These are phyloP conservation scores for Lampris megalopsis DNA, from an alignment of 2,113 vertebrate species.

Conservation along the genomic window DNA sequence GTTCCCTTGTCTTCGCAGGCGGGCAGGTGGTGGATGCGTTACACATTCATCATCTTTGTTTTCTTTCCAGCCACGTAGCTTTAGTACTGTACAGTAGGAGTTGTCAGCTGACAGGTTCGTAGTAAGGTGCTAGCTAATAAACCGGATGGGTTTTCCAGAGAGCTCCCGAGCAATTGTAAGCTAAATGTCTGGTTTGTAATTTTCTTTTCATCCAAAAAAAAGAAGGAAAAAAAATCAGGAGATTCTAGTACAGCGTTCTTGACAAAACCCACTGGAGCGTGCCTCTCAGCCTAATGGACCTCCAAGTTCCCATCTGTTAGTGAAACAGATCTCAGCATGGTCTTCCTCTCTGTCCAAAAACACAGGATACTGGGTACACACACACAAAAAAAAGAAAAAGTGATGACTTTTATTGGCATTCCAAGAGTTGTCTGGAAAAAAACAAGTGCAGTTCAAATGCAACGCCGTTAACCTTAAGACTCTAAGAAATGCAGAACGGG, in stretches of 20 bases:
- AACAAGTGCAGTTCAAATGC: conserved; percentile 48
- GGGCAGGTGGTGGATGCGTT: conserved; percentile 55
- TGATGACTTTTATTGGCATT: conserved; percentile 69
- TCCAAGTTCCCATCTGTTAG: conserved; percentile 77
- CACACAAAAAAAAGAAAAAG: conserved; percentile 27
- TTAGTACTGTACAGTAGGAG: conserved; percentile 19
- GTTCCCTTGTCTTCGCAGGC: conserved; percentile 45
- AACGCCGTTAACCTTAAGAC: conserved; percentile 48
- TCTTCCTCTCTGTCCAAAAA: conserved; percentile 41
- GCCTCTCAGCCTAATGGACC: conserved; percentile 75
- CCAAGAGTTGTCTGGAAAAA: conserved; percentile 49
- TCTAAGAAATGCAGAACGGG: conserved; percentile 8
- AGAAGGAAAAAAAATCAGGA: conserved; percentile 75
- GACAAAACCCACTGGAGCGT: conserved; percentile 70
- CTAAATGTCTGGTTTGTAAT: conserved; percentile 73
- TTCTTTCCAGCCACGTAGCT: conserved; percentile 11
- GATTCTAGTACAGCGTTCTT: conserved; percentile 62
- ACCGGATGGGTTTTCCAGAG: conserved; percentile 40
- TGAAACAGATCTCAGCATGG: conserved; percentile 69
- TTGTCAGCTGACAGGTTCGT: neutral
- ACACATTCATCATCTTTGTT: conserved; percentile 53
- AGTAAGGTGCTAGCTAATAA: conserved; percentile 29
- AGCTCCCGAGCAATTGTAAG: conserved; percentile 67
- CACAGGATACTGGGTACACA: conserved; percentile 51
- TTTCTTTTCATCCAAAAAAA: conserved; percentile 67